Base-by-base conservation (phyloP, 2,797 vertebrate species). In the Micrastur ruficollis region DNA sequence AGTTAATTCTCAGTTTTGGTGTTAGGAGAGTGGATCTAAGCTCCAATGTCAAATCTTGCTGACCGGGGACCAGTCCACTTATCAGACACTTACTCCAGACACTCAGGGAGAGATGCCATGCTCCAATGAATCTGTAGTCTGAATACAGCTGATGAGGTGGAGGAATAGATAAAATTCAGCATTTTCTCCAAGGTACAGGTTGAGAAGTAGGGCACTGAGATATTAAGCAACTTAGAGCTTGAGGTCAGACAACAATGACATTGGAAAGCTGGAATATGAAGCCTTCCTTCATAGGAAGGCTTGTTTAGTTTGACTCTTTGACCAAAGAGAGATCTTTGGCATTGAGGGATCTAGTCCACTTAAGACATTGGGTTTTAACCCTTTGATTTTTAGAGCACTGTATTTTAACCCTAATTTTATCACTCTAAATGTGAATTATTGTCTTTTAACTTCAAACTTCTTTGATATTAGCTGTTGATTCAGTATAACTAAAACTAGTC, bases 1-100 rank as follows among this genome's bases (percentile, higher is more conserved):
- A 44, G 11, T 26, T 72, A 65, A 49, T 55, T 31, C 29, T 70
- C 3, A 2, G 9, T 14, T 81, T 70, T 58, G 23, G 17, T 80
- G 13, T 55, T 86, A 27, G 31, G 36, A 74, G 50, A 7, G 22
- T 75, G 27, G 44, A 40, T 75, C 40, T 58, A 52, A 56, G 32
- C 9, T 34, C 38, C 44, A n/a, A 2, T 55, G 53, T 59, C 53
- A 53, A 36, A 36, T 47, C 31, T 21, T 76, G 14, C 52, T 66
- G 58, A 44, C 26, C 0, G 0, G 38, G 44, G 8, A 66, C 40
- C 31, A n/a, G n/a, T n/a, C n/a, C n/a, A n/a, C n/a, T n/a, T n/a
- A n/a, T n/a, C n/a, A 74, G 52, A 47, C 6, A 10, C 22, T 40
- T 72, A 44, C 34, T 58, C 42, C 42, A 42, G 15, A 42, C 42